These are phyloP conservation scores for Drosophila sulfurigaster DNA, from an alignment of 1,140 invertebrate genomes.

Conservation along the genomic window DNA sequence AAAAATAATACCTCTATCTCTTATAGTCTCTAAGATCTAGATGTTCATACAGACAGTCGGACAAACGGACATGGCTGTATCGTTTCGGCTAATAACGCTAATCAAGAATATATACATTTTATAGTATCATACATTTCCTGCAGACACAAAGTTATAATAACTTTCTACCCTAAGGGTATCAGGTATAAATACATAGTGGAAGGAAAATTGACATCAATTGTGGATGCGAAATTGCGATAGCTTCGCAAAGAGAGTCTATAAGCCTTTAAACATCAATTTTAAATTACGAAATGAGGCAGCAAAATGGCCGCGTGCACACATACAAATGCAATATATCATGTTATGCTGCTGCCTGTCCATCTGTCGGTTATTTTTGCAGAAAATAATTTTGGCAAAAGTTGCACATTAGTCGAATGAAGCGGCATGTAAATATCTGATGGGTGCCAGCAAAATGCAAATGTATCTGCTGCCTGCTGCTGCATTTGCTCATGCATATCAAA, in stretches of 20 bases:
- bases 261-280: slow-evolving; percentile 42
- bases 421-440: slow-evolving; percentile 42
- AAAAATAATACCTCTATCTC: no score
- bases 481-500: slow-evolving; percentile 44
- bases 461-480: slow-evolving; percentile 9
- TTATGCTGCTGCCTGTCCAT: slow-evolving; percentile 6
- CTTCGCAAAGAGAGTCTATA: slow-evolving; percentile 4
- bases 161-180: no score
- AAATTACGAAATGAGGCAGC: slow-evolving; percentile 29
- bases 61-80: no score
- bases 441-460: slow-evolving; percentile 44
- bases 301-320: neutral
- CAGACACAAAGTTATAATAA: no score
- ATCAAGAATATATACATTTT: no score
- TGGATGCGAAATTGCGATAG: slow-evolving; percentile 9
- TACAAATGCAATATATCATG: neutral
- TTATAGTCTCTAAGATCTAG: no score
- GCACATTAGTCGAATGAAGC: slow-evolving; percentile 37
- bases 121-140: no score
- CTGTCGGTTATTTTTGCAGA: slow-evolving; percentile 23
- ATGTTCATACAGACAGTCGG: no score
- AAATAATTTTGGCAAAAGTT: slow-evolving; percentile 37
- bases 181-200: neutral
- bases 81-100: no score
- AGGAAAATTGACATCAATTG: slow-evolving; percentile 26